Base-by-base conservation (phyloP, 1,140 invertebrate genomes). In the Drosophila ananassae region DNA sequence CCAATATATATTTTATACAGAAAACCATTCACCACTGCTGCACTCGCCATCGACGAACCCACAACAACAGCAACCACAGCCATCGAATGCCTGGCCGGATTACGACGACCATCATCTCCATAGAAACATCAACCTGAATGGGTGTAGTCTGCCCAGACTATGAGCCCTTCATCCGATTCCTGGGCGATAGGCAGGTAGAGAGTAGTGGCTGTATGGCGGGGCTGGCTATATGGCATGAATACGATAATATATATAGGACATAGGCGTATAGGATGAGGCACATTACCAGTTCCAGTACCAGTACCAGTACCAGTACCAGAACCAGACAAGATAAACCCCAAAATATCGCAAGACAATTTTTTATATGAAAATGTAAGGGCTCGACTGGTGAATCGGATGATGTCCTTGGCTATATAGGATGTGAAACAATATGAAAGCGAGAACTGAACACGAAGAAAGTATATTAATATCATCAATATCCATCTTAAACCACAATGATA, bases 21-120 rank as follows among this genome's bases (percentile, higher is more conserved):
- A 72, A 30, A 72, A 72, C 39, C 68, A 72, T 34, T 72, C 67
- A 21, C 55, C 47, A 46, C 10, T 72, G 53, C 7, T 58, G 67
- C 67, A 71, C 37, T 13, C 50, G 48, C 17, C 67, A 17, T 32
- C 55, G 28, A 24, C 28, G 47, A 34, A 52, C 10, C 68, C 54
- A 2, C 66, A 59, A 8, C 67, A 72, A 22, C 22, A 66, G 44
- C 50, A 53, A 7, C 25, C 37, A 8, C 39, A 41, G 54, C 55
- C 12, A 8, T 1, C 48, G 6, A 46, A 6, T 13, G 10, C 55
- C 55, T 37, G 56, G 68, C 44, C 39, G 55, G 68, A 72, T 9
- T 39, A 59, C n/a, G 68, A 72, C 17, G 68, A 72, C 44, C 30
- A 44, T 21, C 41, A 44, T 9, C 21, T 24, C 22, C 44, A 47